A percentile compares a stretch with the other conserved stretches of the same genome.
Evolutionary conservation across 2,797 vertebrate genomes (phyloP).

Genomic region (Anas acuta): DNA sequence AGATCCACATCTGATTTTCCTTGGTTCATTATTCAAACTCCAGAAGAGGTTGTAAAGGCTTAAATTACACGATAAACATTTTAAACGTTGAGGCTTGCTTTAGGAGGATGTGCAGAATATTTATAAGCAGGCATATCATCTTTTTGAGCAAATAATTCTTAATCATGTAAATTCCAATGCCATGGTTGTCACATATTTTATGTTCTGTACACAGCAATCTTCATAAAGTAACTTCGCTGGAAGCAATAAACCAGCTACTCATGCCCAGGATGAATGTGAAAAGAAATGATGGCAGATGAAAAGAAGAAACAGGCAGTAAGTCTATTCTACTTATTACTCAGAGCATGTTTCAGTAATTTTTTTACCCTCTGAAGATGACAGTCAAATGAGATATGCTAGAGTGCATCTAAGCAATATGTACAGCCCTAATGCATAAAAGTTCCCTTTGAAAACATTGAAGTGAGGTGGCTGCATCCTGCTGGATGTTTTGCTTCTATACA

Average conservation of each 20-base stretch:
- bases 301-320: constrained; percentile 87
- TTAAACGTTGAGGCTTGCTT: background rate
- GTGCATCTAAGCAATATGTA: background rate
- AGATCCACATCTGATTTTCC: constrained; percentile 87
- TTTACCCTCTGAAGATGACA: background rate
- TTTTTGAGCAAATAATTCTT: constrained; percentile 28
- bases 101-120: background rate
- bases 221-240: constrained; percentile 86
- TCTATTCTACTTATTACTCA: background rate
- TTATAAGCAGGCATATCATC: background rate
- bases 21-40: constrained; percentile 64
- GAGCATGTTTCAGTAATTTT: background rate
- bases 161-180: constrained; percentile 27
- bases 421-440: background rate
- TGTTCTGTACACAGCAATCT: constrained; percentile 79
- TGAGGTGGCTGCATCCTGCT: background rate
- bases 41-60: background rate
- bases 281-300: constrained; percentile 71
- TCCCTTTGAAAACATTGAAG: background rate
- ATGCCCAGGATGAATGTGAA: constrained; percentile 82
- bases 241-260: constrained; percentile 83
- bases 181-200: constrained; percentile 22
- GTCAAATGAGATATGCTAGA: background rate
- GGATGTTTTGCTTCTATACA: background rate
- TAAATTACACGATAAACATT: constrained; percentile 4